phyloP scores from a whole-genome alignment of 1,140 invertebrate genomes.

The Riptortus pedestris region DNA sequence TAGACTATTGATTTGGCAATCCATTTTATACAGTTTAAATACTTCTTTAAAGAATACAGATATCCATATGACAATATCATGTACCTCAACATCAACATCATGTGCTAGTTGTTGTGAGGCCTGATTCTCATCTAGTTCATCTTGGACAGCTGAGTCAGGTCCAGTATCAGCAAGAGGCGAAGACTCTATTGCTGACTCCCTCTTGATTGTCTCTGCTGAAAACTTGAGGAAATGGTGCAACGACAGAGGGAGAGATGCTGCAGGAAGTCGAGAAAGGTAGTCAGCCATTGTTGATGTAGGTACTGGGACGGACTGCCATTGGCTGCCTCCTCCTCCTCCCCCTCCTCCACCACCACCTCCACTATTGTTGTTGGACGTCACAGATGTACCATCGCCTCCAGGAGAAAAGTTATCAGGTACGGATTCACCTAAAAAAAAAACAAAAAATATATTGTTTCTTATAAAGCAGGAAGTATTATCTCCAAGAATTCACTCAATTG shows the following conservation, averaged over 20 bases:
- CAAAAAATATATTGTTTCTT: too few species aligned
- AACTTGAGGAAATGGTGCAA: constrained; percentile 75
- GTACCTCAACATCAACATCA: not conserved
- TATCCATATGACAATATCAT: too few species aligned
- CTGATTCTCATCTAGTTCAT: constrained; percentile 12
- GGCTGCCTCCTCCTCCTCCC: constrained; percentile 28
- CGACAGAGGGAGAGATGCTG: constrained; percentile 59
- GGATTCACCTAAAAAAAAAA: not conserved
- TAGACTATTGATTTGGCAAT: too few species aligned
- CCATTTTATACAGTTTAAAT: too few species aligned
- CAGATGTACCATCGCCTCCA: constrained; percentile 21
- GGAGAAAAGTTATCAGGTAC: constrained; percentile 20
- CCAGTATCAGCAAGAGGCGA: constrained; percentile 39
- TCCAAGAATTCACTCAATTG: too few species aligned
- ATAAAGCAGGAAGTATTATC: too few species aligned
- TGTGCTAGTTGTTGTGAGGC: not conserved
- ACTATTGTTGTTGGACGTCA: constrained; percentile 29
- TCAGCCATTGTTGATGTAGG: constrained; percentile 67
- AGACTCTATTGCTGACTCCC: constrained; percentile 49
- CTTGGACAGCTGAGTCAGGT: constrained; percentile 33
- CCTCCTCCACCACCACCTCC: constrained; percentile 43
- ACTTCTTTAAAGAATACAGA: too few species aligned
- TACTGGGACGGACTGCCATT: constrained; percentile 58
- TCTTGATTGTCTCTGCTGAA: constrained; percentile 64
- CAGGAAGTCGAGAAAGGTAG: constrained; percentile 62